Base-by-base conservation (phyloP, 2,888 invertebrate genomes). In the Synergus gifuensis region DNA sequence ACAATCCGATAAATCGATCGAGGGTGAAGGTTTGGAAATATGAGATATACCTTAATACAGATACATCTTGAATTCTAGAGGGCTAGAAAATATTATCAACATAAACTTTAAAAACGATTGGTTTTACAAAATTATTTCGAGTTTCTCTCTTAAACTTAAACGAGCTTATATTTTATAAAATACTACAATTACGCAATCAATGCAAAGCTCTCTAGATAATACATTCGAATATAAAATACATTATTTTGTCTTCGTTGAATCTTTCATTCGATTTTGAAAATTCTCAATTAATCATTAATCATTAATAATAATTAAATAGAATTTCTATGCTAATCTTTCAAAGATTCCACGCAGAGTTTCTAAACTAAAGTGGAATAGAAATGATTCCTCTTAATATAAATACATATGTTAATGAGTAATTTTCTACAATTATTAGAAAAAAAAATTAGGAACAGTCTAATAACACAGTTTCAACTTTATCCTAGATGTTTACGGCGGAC, bases 381-480 rank as follows among this genome's bases (percentile, higher is more conserved):
- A 63, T 12, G 4, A 36, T 28, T 63, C 36, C 12, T 3, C 16
- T 36, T 36, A 63, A 63, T 36, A 36, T 63, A 63, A 63, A 63
- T 63, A 58, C 36, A 36, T 36, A 54, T 60, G 76, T 40, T 76
- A 58, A 42, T 28, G 36, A 44, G 67, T 67, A 18, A 40, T 76
- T 36, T 54, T 49, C 36, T 76, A 76, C 58, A 76, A 60, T 16
- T 40, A 49, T n/a, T 60, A 76, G 18, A 42, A 76, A 76, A 42
- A 2, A 76, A 76, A 28, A 58, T 18, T 86, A 87, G 86, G 85
- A 88, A 88, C 88, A 85, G 81, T 88, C 87, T 88, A 88, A 84
- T 88, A 88, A 88, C 88, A 88, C 85, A 84, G 86, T 86, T 87
- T 86, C 84, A 81, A 85, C 81, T 84, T 84, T 86, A 85, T 84